Conservation (phyloP, 2,113 vertebrate species). For the Morphnarchus princeps region DNA sequence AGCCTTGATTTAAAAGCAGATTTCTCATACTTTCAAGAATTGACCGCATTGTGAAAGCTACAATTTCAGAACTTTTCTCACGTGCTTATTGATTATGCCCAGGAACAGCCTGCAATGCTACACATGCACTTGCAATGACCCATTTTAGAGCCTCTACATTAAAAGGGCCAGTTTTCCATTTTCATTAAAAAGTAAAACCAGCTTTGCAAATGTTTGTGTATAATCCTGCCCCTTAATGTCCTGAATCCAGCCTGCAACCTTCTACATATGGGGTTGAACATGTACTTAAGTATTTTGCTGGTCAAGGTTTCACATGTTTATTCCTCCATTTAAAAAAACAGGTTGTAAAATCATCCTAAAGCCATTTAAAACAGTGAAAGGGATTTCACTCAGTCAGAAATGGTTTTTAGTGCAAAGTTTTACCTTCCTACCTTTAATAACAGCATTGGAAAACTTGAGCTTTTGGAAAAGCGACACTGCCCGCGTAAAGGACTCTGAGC, state of each 20-base stretch:
- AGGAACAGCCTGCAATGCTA: not conserved
- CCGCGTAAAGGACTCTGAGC: not conserved
- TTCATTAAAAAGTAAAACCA: not conserved
- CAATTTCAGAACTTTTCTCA: slow-evolving; percentile 52
- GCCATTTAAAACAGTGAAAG: not conserved
- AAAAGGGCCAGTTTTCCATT: not conserved
- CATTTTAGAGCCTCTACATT: not conserved
- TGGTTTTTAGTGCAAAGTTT: not conserved
- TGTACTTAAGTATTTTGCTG: not conserved
- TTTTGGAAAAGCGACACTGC: not conserved
- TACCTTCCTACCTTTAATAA: not conserved
- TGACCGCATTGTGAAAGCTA: slow-evolving; percentile 16
- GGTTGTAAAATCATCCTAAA: not conserved
- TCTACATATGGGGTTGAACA: not conserved
- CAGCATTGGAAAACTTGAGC: not conserved
- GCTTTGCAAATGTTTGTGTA: not conserved
- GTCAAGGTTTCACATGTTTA: not conserved
- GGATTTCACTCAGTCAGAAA: not conserved
- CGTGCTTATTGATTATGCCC: not conserved
- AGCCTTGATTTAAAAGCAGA: slow-evolving; percentile 64
- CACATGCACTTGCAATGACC: not conserved
- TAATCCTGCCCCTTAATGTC: not conserved
- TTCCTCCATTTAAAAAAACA: not conserved
- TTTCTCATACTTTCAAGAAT: slow-evolving; percentile 64
- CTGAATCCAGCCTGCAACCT: not conserved